These are phyloP conservation scores for Athalia circularis DNA, from an alignment of 2,888 invertebrate genomes.

Conservation along the genomic window DNA sequence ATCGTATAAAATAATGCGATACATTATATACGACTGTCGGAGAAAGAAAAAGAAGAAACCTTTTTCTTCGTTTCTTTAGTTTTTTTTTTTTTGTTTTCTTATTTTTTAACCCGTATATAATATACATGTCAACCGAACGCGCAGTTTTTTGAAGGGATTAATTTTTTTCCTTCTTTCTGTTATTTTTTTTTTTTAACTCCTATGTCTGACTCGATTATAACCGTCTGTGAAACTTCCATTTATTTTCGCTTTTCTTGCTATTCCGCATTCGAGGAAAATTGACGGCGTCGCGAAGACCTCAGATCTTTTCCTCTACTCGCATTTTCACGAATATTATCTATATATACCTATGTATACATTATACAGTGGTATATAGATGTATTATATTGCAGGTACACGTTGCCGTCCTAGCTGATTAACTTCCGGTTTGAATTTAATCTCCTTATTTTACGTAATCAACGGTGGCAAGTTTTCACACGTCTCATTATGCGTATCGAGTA, in stretches of 20 bases:
- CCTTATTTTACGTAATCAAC: too few relatives aligned
- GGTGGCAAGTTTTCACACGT: too few relatives aligned
- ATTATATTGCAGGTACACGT: too few relatives aligned
- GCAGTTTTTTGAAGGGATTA: not conserved
- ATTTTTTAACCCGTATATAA: not conserved
- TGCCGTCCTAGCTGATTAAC: not conserved
- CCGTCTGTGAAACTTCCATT: constrained; percentile 3
- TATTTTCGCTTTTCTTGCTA: not conserved
- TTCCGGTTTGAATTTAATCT: constrained; percentile 15
- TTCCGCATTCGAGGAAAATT: too few relatives aligned
- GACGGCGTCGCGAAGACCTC: too few relatives aligned
- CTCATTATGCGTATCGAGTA: too few relatives aligned
- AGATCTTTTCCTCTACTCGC: too few relatives aligned
- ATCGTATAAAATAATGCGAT: not conserved
- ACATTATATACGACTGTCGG: too few relatives aligned
- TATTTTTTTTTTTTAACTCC: not conserved
- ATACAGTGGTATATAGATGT: too few relatives aligned
- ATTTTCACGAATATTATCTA: too few relatives aligned
- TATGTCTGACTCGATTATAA: not conserved
- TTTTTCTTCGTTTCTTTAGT: not conserved
- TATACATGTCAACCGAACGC: not conserved
- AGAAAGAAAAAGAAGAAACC: not conserved
- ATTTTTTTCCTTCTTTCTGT: not conserved
- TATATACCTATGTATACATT: too few relatives aligned
- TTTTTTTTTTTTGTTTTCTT: not conserved